Conservation (phyloP, 2,797 vertebrate species). For the Helarctos malayanus region DNA sequence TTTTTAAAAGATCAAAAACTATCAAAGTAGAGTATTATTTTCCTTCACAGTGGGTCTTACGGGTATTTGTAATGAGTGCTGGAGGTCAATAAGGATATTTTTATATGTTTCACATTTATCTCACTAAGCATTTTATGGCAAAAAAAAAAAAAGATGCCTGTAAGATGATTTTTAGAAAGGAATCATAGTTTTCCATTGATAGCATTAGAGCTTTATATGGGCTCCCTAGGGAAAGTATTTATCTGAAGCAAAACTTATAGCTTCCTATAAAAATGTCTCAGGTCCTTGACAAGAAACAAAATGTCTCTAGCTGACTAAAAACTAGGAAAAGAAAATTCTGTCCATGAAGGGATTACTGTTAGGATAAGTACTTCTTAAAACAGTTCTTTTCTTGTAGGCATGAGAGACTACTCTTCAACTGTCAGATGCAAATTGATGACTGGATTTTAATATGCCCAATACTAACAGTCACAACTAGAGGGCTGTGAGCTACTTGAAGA, state of each 20-base stretch:
- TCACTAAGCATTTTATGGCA: neutral
- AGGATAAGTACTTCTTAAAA: neutral
- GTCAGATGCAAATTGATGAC: neutral
- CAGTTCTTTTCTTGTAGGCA: neutral
- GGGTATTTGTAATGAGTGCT: neutral
- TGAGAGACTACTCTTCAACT: neutral
- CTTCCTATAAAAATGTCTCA: constrained; percentile 7
- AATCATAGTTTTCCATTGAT: neutral
- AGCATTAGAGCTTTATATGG: constrained; percentile 25
- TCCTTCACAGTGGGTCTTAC: neutral
- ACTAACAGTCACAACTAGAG: neutral
- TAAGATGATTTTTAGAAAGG: constrained; percentile 7
- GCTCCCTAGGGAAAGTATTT: neutral
- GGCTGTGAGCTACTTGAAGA: neutral
- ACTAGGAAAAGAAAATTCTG: neutral
- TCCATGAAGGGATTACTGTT: neutral
- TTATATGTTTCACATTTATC: constrained; percentile 44
- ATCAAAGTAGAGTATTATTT: neutral
- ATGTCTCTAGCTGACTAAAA: constrained; percentile 50
- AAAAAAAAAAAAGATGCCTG: neutral
- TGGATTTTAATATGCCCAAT: neutral
- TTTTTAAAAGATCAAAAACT: constrained; percentile 41
- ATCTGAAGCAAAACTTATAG: neutral
- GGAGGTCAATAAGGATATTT: neutral
- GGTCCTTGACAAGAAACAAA: constrained; percentile 1